phyloP scores from a whole-genome alignment of 2,113 vertebrate genomes.

The Podarcis cretensis region DNA sequence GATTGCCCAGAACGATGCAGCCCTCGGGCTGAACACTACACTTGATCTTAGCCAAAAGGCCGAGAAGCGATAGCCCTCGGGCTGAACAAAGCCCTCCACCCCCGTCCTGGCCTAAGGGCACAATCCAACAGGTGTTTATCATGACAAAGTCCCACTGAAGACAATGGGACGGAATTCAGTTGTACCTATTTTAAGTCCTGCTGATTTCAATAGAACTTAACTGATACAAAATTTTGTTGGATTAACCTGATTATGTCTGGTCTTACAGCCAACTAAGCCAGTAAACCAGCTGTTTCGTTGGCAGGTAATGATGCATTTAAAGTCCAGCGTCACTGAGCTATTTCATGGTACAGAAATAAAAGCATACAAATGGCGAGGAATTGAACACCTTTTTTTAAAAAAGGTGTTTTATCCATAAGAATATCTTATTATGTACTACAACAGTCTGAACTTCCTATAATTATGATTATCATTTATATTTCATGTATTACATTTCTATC shows the following conservation, averaged over 20 bases:
- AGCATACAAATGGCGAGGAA: neutral
- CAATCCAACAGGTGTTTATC: neutral
- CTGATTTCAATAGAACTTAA: neutral
- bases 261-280: neutral
- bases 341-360: neutral
- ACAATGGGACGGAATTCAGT: neutral
- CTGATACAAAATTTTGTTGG: neutral
- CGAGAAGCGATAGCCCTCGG: no score
- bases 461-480: no score
- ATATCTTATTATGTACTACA: neutral
- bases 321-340: neutral
- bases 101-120: neutral
- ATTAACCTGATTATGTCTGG: neutral
- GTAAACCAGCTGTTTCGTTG: neutral
- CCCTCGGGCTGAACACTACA: no score
- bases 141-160: neutral
- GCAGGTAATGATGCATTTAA: neutral
- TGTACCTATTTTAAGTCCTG: neutral
- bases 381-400: neutral
- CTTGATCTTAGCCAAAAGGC: no score
- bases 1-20: no score
- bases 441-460: no score
- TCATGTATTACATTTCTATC: no score
- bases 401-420: neutral
- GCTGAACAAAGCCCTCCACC: no score